phyloP scores from a whole-genome alignment of 2,113 vertebrate genomes.

The Phodopus roborovskii region DNA sequence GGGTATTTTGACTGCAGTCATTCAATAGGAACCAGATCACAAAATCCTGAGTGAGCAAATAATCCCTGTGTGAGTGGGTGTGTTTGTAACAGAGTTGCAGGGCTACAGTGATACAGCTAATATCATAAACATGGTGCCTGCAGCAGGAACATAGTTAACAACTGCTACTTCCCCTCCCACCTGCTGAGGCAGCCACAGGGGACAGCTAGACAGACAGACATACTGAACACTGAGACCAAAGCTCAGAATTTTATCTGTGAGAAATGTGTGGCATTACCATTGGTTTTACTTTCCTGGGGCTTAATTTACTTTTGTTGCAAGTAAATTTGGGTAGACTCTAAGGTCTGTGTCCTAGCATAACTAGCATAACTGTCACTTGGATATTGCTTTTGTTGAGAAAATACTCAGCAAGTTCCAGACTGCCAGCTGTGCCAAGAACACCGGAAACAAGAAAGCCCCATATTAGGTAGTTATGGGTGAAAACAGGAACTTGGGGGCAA shows the following conservation, averaged over 20 bases:
- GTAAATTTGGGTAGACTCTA: background rate
- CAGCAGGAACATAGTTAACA: background rate
- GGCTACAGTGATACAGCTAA: background rate
- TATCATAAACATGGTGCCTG: background rate
- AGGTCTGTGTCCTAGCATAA: background rate
- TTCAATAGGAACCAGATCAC: background rate
- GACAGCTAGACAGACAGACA: background rate
- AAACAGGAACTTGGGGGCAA: background rate
- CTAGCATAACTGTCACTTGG: background rate
- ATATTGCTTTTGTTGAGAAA: conserved; percentile 21
- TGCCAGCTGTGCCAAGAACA: background rate
- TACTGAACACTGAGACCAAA: background rate
- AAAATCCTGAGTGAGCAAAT: background rate
- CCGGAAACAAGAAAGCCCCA: fast-evolving
- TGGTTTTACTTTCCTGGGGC: background rate
- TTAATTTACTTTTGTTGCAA: background rate
- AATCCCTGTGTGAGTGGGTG: background rate
- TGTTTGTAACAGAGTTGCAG: background rate
- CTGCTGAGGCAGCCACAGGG: background rate
- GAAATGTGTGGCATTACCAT: background rate
- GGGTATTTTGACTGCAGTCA: background rate
- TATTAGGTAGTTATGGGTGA: background rate
- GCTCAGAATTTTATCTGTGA: background rate
- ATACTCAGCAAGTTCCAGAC: conserved; percentile 8
- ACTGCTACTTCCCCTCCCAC: background rate